Conservation (phyloP, 23 tunicate species). For the Trididemnum nubilum region DNA sequence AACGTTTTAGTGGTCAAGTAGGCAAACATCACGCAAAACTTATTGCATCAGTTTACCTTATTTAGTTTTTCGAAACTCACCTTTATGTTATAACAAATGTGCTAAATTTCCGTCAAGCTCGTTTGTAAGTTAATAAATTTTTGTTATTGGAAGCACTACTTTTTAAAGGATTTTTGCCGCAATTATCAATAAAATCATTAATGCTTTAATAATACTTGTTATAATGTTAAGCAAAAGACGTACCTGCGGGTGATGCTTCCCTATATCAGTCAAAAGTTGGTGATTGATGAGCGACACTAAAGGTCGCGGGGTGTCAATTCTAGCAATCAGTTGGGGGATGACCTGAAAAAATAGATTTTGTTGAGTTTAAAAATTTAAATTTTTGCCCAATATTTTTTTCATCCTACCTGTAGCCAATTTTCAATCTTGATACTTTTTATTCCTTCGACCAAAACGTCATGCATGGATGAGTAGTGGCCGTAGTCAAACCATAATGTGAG, state of each 20-base stretch:
- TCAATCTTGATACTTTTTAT: slow-evolving; percentile 84
- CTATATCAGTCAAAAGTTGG: slow-evolving; percentile 74
- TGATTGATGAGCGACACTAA: slow-evolving; percentile 65
- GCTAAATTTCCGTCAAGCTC: too few species aligned
- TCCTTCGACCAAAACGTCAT: slow-evolving; percentile 76
- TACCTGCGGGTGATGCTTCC: slow-evolving; percentile 95
- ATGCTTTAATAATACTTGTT: too few species aligned
- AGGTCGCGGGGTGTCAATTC: slow-evolving; percentile 77
- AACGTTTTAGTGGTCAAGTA: too few species aligned
- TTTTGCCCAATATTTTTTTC: not conserved
- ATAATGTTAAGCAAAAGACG: too few species aligned
- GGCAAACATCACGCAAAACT: too few species aligned
- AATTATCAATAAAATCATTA: too few species aligned
- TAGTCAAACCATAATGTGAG: slow-evolving; percentile 90
- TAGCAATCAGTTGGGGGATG: slow-evolving; percentile 91
- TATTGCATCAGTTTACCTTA: not conserved
- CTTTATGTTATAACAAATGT: too few species aligned
- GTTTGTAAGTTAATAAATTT: too few species aligned
- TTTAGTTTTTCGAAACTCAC: too few species aligned
- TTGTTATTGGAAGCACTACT: too few species aligned
- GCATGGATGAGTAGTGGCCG: slow-evolving; percentile 51
- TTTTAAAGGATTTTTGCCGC: too few species aligned
- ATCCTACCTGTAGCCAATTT: slow-evolving; percentile 87
- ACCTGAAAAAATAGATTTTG: slow-evolving; percentile 40
- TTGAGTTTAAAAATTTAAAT: not conserved